phyloP scores from a whole-genome alignment of 2,797 vertebrate genomes.

The Acrossocheilus fasciatus region DNA sequence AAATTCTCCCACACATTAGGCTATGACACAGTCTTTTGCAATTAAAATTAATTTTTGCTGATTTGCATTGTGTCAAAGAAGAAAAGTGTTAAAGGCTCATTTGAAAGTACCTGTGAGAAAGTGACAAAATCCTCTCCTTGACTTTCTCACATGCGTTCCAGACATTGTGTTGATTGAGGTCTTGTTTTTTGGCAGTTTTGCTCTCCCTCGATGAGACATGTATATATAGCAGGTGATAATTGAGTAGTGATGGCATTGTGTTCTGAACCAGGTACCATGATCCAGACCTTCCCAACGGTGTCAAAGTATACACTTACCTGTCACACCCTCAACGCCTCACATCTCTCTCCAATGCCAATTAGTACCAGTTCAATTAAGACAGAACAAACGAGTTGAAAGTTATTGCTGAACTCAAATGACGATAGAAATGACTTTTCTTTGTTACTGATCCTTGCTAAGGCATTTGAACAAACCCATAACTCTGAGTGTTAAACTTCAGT shows the following conservation, averaged over 20 bases:
- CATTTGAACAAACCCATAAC: neutral
- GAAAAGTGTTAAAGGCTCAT: constrained; percentile 57
- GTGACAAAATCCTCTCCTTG: constrained; percentile 45
- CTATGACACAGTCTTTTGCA: constrained; percentile 45
- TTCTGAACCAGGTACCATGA: constrained; percentile 59
- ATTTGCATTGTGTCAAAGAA: constrained; percentile 39
- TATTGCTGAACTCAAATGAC: constrained; percentile 30
- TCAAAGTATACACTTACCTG: constrained; percentile 75
- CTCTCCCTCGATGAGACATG: constrained; percentile 60
- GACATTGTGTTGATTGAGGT: constrained; percentile 64
- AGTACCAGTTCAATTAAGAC: constrained; percentile 78
- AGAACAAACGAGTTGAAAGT: constrained; percentile 8
- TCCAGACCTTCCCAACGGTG: constrained; percentile 62
- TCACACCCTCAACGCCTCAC: constrained; percentile 69
- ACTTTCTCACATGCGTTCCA: constrained; percentile 62
- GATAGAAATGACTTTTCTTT: neutral
- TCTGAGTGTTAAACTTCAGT: neutral
- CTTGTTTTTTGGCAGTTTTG: constrained; percentile 57
- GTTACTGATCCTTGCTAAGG: neutral
- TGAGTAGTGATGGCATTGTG: constrained; percentile 79
- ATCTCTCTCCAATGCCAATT: constrained; percentile 77
- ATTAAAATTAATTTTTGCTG: constrained; percentile 47
- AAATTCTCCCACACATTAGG: constrained; percentile 33
- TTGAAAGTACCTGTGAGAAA: constrained; percentile 49
- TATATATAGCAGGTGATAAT: constrained; percentile 85